Base-by-base conservation (phyloP, 2,113 vertebrate genomes). In the Balaeniceps rex region DNA sequence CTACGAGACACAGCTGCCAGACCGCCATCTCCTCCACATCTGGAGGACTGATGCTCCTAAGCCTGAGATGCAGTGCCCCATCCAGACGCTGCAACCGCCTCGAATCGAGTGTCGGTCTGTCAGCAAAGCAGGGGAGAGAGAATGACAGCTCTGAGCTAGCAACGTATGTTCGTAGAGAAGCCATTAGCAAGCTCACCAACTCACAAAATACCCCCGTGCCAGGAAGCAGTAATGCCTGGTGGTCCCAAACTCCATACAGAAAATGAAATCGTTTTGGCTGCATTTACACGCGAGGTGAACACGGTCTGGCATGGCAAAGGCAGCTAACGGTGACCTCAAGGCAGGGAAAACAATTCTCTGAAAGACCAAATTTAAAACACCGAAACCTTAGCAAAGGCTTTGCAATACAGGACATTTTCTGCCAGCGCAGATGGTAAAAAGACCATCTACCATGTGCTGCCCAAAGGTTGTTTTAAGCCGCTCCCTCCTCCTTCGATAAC, bases 121-220 rank as follows among this genome's bases (percentile, higher is more conserved):
- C 64, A 29, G 57, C 36, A n/a, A 19, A 68, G 60, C 3, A 2
- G 14, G 44, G 11, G 14, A 24, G 29, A 31, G 34, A 33, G 70
- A 9, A 31, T 1, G 40, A 38, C 31, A 54, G 77, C 58, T 54
- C 71, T 10, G 38, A 87, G 64, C 55, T 13, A 29, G 36, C 33
- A 55, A 21, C 28, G 3, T 7, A 2, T 3, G 24, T 10, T 24
- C 3, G 0, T 5, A 52, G 38, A 3, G 5, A 29, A 40, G 66
- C 13, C 29, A 9, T 14, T 22, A 63, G 64, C 12, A 55, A 94
- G 81, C 12, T 61, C 46, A 19, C 15, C 70, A 21, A 3, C 79
- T 54, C 55, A 28, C 61, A 33, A 70, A 51, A n/a, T 6, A 26
- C 24, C 46, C 42, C 25, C 15, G 47, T 28, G 78, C 81, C 91